Evolutionary conservation across 2,113 vertebrate species (phyloP).

Genomic region (Myanophis thanlyinensis): DNA sequence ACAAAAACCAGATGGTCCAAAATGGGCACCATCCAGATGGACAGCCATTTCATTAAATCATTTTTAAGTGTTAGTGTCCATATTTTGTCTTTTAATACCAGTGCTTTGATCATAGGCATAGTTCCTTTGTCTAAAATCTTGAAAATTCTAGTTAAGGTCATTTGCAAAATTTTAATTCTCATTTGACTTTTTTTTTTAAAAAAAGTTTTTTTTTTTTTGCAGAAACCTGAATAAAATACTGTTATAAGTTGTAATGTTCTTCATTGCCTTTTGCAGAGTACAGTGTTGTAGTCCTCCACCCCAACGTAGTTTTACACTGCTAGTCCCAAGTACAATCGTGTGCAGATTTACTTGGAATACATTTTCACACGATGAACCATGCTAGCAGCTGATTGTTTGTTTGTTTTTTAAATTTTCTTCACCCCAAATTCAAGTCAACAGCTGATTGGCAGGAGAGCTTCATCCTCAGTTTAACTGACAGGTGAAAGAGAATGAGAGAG

Average conservation of each 20-base stretch:
- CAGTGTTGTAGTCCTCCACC: conserved; percentile 70
- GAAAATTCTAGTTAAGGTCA: conserved; percentile 70
- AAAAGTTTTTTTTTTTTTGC: conserved; percentile 71
- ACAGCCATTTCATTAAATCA: conserved; percentile 49
- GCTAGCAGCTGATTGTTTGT: conserved; percentile 73
- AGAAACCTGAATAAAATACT: conserved; percentile 87
- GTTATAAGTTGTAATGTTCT: conserved; percentile 65
- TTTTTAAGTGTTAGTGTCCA: conserved; percentile 55
- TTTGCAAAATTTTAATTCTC: conserved; percentile 78
- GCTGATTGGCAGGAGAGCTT: conserved; percentile 79
- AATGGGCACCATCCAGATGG: conserved; percentile 51
- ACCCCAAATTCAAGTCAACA: conserved; percentile 79
- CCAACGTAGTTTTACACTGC: conserved; percentile 66
- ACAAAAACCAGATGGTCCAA: conserved; percentile 59
- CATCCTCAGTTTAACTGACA: conserved; percentile 69
- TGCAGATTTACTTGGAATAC: conserved; percentile 61
- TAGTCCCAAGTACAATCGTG: conserved; percentile 63
- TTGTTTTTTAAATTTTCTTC: conserved; percentile 55
- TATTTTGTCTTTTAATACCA: conserved; percentile 70
- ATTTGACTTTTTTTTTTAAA: conserved; percentile 80
- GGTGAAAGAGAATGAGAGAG: conserved; percentile 94
- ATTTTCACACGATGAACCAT: conserved; percentile 69
- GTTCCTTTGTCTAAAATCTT: conserved; percentile 74
- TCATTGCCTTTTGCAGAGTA: conserved; percentile 71
- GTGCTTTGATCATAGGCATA: conserved; percentile 76